Base-by-base conservation (phyloP, 2,797 vertebrate species). In the Gambusia yucatana region DNA sequence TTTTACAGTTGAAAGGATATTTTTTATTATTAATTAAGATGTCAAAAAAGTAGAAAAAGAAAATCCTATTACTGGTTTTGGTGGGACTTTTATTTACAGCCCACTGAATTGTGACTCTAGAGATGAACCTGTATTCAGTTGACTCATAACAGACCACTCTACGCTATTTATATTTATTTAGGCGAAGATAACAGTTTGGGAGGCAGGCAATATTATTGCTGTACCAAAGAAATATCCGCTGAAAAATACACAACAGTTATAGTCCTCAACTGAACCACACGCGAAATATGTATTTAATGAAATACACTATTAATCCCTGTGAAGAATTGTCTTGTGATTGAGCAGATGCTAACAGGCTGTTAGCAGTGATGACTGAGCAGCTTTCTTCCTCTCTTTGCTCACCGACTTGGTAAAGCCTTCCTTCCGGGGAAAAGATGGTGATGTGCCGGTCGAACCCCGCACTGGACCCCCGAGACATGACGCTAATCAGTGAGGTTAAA, bases 351-450 rank as follows among this genome's bases (percentile, higher is more conserved):
- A 77, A 84, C 89, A 90, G 85, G 87, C 1, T 65, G 85, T 72
- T 88, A 88, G 89, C 89, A 25, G 78, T 77, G 86, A 91, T 93
- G 89, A 91, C 90, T 71, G 87, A 77, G 86, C 86, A 84, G 6
- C 48, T 82, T 94, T 72, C 75, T 73, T 39, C 69, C 25, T 75
- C 25, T 55, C 41, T 0, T 9, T 16, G 95, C 97, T 96, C 82
- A 98, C 97, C 97, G 85, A 98, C 97, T 98, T 98, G 97, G 92
- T 98, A 98, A 63, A 98, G 96, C 84, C 97, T 96, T 39, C 97
- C 97, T 82, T 98, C 97, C 36, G 97, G 97, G 20, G 97, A 98
- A 90, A 98, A 98, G 87, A 98, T 98, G 28, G 97, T 98, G 90
- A 98, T 98, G 82, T 98, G 97, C 3, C 97, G 97, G 92, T 98